Evolutionary conservation across 2,797 vertebrate genomes (phyloP).

Genomic region (Champsocephalus gunnari): DNA sequence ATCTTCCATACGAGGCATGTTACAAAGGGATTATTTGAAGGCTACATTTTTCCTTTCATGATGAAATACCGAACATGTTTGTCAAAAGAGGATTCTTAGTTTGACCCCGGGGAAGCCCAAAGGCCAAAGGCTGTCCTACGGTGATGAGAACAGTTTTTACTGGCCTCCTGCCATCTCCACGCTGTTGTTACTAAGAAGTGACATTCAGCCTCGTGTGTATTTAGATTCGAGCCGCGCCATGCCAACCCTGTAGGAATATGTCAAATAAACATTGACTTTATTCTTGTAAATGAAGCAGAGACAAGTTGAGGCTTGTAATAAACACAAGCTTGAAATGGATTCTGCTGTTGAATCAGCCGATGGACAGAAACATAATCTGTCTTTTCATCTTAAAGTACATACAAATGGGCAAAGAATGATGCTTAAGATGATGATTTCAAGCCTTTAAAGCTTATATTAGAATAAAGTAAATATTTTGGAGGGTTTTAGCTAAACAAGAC

Average conservation of each 20-base stretch:
- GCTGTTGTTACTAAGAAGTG: slow-evolving; percentile 22
- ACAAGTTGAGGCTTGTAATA: not conserved
- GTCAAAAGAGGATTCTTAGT: slow-evolving; percentile 10
- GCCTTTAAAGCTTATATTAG: no score
- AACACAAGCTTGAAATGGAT: not conserved
- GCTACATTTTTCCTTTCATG: not conserved
- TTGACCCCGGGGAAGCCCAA: slow-evolving; percentile 24
- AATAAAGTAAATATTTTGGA: no score
- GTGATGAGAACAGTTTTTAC: slow-evolving; percentile 44
- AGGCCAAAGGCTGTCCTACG: slow-evolving; percentile 23
- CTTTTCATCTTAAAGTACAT: no score
- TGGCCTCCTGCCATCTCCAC: slow-evolving; percentile 44
- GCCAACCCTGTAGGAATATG: slow-evolving; percentile 16
- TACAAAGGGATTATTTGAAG: not conserved
- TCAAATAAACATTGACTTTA: slow-evolving; percentile 27
- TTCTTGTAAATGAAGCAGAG: not conserved
- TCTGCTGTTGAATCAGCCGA: not conserved
- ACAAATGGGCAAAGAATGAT: no score
- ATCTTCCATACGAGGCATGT: not conserved
- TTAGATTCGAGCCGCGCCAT: slow-evolving; percentile 19
- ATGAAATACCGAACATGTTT: slow-evolving; percentile 7
- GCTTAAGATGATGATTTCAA: no score
- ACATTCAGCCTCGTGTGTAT: slow-evolving; percentile 11
- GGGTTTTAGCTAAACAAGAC: no score
- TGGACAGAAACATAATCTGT: no score